These are phyloP conservation scores for Chromobotia macracanthus DNA, from an alignment of 2,797 vertebrate species.

Conservation along the genomic window DNA sequence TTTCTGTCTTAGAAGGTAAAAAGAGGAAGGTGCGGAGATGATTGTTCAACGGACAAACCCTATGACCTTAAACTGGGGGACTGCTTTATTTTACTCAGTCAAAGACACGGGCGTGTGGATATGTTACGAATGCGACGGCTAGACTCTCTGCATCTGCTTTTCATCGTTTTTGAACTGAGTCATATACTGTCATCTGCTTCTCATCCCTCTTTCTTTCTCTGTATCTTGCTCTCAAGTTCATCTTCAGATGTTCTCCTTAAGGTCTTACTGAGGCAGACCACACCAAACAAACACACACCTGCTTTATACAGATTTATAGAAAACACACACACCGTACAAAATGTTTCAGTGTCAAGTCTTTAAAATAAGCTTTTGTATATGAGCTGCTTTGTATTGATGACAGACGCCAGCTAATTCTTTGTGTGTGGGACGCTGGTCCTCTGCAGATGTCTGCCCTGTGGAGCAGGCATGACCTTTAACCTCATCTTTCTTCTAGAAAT, in stretches of 20 bases:
- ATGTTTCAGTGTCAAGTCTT: constrained; percentile 62
- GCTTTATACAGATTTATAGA: not conserved
- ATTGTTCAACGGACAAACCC: constrained; percentile 84
- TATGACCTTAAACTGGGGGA: constrained; percentile 81
- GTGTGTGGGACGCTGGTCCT: constrained; percentile 79
- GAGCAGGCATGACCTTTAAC: constrained; percentile 75
- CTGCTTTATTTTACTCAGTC: constrained; percentile 72
- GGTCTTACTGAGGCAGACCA: constrained; percentile 6
- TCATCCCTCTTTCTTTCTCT: constrained; percentile 15
- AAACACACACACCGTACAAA: constrained; percentile 12
- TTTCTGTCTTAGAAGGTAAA: constrained; percentile 19
- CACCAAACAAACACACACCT: constrained; percentile 3
- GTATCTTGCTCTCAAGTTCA: constrained; percentile 23
- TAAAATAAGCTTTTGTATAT: constrained; percentile 81
- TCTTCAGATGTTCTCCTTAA: not conserved
- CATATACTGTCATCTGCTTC: not conserved
- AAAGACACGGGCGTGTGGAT: constrained; percentile 66
- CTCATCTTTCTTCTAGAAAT: constrained; percentile 54
- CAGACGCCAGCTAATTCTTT: constrained; percentile 71
- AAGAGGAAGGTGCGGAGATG: constrained; percentile 11
- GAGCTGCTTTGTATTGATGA: constrained; percentile 72
- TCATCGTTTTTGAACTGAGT: not conserved
- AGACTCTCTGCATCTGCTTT: constrained; percentile 10
- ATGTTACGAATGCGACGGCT: constrained; percentile 73
- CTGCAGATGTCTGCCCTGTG: constrained; percentile 84